Evolutionary conservation across 2,888 invertebrate genomes (phyloP).

Genomic region (Halictus quadricinctus): DNA sequence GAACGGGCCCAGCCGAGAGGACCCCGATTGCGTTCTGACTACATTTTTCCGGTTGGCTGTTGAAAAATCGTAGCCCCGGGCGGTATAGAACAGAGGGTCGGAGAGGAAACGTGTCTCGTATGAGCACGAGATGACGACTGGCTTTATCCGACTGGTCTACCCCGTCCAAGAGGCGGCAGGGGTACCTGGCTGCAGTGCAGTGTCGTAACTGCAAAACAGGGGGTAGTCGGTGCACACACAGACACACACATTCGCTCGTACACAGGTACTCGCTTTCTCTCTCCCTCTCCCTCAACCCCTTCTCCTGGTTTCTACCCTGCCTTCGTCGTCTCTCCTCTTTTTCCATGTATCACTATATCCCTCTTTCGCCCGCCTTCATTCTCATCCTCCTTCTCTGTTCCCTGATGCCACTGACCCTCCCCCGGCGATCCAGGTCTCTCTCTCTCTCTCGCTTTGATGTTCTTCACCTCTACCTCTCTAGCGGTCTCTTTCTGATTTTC

Average conservation of each 20-base stretch:
- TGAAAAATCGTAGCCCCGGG: constrained; percentile 2
- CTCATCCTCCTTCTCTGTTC: neutral
- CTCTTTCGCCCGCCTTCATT: neutral
- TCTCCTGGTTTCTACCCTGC: neutral
- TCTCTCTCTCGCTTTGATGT: neutral
- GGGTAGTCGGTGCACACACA: constrained; percentile 36
- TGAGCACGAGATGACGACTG: constrained; percentile 60
- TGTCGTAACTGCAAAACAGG: constrained; percentile 71
- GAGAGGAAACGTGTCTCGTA: constrained; percentile 38
- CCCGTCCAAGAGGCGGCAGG: constrained; percentile 51
- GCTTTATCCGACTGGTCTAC: constrained; percentile 44
- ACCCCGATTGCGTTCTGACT: constrained; percentile 46
- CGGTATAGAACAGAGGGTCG: neutral
- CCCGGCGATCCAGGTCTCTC: constrained; percentile 9
- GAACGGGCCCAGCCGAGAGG: constrained; percentile 38
- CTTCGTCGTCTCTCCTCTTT: neutral
- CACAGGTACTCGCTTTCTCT: constrained; percentile 1
- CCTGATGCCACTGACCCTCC: neutral
- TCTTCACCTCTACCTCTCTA: neutral
- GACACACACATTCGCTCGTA: constrained; percentile 10
- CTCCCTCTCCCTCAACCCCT: neutral
- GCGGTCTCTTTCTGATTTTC: neutral
- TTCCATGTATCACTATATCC: neutral
- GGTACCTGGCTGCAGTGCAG: constrained; percentile 69
- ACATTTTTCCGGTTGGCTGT: constrained; percentile 48